Conservation (phyloP, 2,888 invertebrate species). For the Scrobipalpa costella region DNA sequence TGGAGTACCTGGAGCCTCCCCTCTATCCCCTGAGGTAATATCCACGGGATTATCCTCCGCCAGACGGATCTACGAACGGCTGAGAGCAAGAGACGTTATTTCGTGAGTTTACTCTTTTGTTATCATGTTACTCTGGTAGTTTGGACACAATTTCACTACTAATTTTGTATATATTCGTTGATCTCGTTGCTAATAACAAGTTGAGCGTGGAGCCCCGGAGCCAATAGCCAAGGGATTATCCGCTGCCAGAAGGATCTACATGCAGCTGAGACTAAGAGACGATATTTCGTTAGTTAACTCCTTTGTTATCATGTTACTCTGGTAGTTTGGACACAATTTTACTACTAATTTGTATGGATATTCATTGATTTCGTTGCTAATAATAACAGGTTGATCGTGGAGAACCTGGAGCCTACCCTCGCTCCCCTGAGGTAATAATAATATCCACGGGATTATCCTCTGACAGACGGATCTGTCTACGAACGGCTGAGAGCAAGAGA, state of each 20-base stretch:
- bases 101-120: slow-evolving; percentile 4
- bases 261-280: not conserved
- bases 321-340: not conserved
- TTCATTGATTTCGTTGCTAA: no score
- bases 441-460: no score
- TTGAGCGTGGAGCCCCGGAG: slow-evolving; percentile 41
- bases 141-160: not conserved
- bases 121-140: slow-evolving; percentile 6
- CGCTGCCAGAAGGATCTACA: slow-evolving; percentile 34
- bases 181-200: slow-evolving; percentile 48
- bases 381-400: no score
- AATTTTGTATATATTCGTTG: no score
- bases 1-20: slow-evolving; percentile 34
- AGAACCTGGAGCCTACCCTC: no score
- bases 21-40: slow-evolving; percentile 35
- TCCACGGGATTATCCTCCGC: slow-evolving; percentile 40
- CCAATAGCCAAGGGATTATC: slow-evolving; percentile 43
- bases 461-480: no score
- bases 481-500: no score
- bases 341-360: no score
- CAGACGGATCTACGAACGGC: slow-evolving; percentile 31
- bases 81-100: not conserved
- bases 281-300: slow-evolving; percentile 4
- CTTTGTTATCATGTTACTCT: slow-evolving; percentile 8
- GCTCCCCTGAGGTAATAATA: no score